Conservation (phyloP, 2,888 invertebrate species). For the Drosophila rubida region DNA sequence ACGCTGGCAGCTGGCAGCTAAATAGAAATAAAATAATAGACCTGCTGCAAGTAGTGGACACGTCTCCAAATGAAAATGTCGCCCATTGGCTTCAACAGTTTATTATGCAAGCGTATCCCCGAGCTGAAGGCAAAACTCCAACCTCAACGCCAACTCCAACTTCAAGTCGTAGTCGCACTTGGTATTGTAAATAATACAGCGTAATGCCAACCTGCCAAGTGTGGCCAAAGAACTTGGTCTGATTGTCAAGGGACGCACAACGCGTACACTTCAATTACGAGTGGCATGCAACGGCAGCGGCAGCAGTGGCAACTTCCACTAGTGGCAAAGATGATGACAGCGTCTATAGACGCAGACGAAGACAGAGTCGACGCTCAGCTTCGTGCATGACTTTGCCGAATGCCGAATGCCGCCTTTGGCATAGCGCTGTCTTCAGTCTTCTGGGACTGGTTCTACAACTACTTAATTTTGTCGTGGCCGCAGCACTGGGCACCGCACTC, state of each 20-base stretch:
- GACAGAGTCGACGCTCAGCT: neutral
- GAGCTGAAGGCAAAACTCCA: neutral
- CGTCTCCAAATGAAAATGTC: conserved; percentile 73
- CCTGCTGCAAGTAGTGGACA: conserved; percentile 33
- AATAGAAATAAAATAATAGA: conserved; percentile 73
- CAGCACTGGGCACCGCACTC: conserved; percentile 6
- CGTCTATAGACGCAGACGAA: conserved; percentile 4
- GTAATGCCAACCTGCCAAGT: conserved; percentile 65
- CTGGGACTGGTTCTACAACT: conserved; percentile 75
- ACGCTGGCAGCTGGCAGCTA: conserved; percentile 34
- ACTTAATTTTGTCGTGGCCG: conserved; percentile 69
- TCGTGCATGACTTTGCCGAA: conserved; percentile 28
- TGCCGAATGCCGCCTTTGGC: conserved; percentile 40
- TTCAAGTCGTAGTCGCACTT: neutral
- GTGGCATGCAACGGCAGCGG: conserved; percentile 32
- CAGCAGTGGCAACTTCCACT: neutral
- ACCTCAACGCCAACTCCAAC: neutral
- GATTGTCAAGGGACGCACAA: conserved; percentile 64
- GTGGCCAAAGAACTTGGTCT: conserved; percentile 47
- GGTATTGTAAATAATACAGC: conserved; percentile 76
- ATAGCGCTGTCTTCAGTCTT: conserved; percentile 56
- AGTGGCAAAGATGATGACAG: conserved; percentile 32
- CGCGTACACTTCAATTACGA: conserved; percentile 74
- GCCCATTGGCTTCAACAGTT: conserved; percentile 70
- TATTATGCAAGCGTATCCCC: conserved; percentile 62